Evolutionary conservation across 2,113 vertebrate species (phyloP), one percentile per base, ranked within the genome.

Genomic region (Vulpes ferrilata): DNA sequence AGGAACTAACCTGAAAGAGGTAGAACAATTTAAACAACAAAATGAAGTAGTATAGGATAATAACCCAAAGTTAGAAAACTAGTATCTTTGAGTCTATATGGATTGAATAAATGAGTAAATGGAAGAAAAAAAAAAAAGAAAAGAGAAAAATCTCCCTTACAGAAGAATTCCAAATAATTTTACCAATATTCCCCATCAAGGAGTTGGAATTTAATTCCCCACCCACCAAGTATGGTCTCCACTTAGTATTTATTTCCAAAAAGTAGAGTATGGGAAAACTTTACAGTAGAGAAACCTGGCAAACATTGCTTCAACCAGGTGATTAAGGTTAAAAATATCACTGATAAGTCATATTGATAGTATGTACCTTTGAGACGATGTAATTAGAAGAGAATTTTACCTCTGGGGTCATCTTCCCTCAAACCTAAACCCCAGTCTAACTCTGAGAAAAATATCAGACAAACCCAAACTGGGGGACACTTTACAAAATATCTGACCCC

Each of bases 101-200:
- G 19, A 82, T 35, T 93, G 35, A 30, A 67, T 83, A 53, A 85
- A 59, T 67, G n/a, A 48, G 55, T 79, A 93, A 74, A 67, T 43
- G 20, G 12, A 8, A 12, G 23, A 74, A 35, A 35, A 35, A 35
- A 35, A 35, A 35, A 35, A 35, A 8, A 12, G 23, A 74, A n/a
- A 88, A 23, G 38, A 84, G 19, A 38, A 93, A 51, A 59, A 25
- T 79, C 16, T 82, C 32, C 48, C 30, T 87, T 71, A 65, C 2
- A 94, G 80, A 95, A 88, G 57, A 96, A 97, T 90, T 90, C 20
- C 53, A 95, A 78, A 82, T 83, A 90, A 67, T 90, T 93, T 81
- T 76, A 25, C 48, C 74, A 43, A 35, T 62, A 67, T 65, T 55
- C 35, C 17, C 53, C 25, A 12, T 73, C 13, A 43, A 88, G 27